Percentiles rank a stretch among this genome's conserved stretches.
These are phyloP conservation scores for Helarctos malayanus DNA, from an alignment of 2,797 vertebrate species.

Conservation along the genomic window DNA sequence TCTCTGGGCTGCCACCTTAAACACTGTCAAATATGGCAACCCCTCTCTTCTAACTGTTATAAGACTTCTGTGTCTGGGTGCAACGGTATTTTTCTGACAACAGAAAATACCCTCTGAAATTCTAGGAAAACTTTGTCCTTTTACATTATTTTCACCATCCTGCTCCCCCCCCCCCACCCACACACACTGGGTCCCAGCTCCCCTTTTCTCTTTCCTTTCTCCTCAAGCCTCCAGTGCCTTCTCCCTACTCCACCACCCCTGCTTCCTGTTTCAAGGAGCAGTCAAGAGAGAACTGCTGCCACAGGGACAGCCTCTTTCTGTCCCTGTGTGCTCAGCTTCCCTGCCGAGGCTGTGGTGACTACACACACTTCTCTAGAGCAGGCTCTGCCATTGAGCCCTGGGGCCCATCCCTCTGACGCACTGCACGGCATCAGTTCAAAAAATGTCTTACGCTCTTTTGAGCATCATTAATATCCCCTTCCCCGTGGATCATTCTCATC, in stretches of 20 bases:
- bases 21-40: background rate
- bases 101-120: background rate
- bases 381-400: background rate
- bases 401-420: background rate
- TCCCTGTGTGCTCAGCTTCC: background rate
- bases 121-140: background rate
- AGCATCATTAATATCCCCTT: background rate
- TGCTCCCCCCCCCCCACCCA: background rate
- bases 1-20: background rate
- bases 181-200: no score
- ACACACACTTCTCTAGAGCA: fast-evolving
- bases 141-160: background rate
- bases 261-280: background rate
- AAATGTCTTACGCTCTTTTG: background rate
- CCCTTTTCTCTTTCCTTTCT: background rate
- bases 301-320: no score
- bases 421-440: background rate
- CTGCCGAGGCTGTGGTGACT: background rate
- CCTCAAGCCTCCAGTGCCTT: background rate
- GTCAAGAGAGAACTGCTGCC: background rate
- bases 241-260: background rate
- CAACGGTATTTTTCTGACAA: background rate
- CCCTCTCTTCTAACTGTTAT: background rate
- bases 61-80: background rate
- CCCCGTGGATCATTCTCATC: background rate